Conservation (phyloP, 2,797 vertebrate genomes). For the Pangasius djambal region DNA sequence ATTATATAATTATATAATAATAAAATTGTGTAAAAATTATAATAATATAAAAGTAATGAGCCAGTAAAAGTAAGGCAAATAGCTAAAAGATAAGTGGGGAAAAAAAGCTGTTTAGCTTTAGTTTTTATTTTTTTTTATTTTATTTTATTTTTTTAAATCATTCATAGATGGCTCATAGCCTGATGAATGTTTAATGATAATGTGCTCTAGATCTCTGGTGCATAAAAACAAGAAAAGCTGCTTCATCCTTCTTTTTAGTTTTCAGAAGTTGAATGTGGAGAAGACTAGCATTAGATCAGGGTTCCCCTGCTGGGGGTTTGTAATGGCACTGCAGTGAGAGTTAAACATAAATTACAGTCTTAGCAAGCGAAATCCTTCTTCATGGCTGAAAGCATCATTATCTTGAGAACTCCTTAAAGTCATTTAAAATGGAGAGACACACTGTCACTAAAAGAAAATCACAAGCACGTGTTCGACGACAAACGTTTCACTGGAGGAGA, state of each 20-base stretch:
- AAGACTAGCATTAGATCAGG: not conserved
- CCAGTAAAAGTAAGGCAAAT: too few species aligned
- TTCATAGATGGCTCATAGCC: not conserved
- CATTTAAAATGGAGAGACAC: not conserved
- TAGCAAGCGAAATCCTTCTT: not conserved
- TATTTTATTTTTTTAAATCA: not conserved
- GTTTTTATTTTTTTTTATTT: too few species aligned
- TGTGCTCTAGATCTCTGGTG: not conserved
- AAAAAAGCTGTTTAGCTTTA: too few species aligned
- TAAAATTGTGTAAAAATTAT: too few species aligned
- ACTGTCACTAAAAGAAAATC: not conserved
- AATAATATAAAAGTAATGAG: too few species aligned
- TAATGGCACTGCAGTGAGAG: not conserved
- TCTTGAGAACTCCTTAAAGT: not conserved
- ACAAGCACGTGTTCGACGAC: not conserved
- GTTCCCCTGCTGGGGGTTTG: not conserved
- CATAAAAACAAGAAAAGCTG: not conserved
- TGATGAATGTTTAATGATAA: not conserved
- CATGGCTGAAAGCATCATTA: not conserved
- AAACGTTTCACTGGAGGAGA: not conserved
- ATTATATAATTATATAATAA: too few species aligned
- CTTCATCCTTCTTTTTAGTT: not conserved
- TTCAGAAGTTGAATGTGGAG: not conserved
- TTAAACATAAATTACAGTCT: not conserved
- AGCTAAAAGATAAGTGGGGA: too few species aligned